Base-by-base conservation (phyloP, 2,888 invertebrate species). In the Drosophila limbata region DNA sequence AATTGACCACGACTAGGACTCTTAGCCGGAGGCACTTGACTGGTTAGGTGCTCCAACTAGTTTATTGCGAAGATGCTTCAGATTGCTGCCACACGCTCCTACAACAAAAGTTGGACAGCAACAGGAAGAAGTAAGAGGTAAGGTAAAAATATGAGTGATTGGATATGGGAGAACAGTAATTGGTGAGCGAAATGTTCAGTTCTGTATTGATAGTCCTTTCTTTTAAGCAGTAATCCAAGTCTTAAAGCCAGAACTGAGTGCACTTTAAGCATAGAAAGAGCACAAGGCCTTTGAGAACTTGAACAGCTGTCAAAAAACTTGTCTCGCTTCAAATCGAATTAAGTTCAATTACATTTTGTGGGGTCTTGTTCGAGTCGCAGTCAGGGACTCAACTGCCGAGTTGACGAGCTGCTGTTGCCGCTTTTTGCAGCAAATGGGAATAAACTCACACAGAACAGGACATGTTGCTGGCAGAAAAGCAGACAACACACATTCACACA, bases 281-380 rank as follows among this genome's bases (percentile, higher is more conserved):
- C 31, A 47, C 51, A 60, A 68, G 69, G 68, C 64, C 77, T 81
- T 87, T 85, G 85, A 61, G 89, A 85, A 81, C 71, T 73, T 70
- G 75, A 69, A 72, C 85, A 85, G 88, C 88, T 85, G 85, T 57
- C 79, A 79, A 85, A 86, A 84, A 88, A 89, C 85, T 77, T 89
- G 82, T 84, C 85, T 79, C 84, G 84, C 69, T 77, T 79, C 79
- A 84, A 85, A 87, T 89, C 89, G 85, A 85, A 89, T 89, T 85
- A 85, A 89, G 85, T 85, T 85, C 85, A 87, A 86, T 86, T 89
- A 86, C 88, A 88, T 67, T 73, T 75, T 73, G 70, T 67, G 67
- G 74, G 68, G 69, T 83, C 66, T 63, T 72, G 67, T 52, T 33
- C 37, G 69, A 64, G 45, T 45, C 48, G 45, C 62, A 67, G 48